These are phyloP conservation scores for Caenorhabditis macrosperma DNA, from an alignment of 2,888 invertebrate species.

Conservation along the genomic window DNA sequence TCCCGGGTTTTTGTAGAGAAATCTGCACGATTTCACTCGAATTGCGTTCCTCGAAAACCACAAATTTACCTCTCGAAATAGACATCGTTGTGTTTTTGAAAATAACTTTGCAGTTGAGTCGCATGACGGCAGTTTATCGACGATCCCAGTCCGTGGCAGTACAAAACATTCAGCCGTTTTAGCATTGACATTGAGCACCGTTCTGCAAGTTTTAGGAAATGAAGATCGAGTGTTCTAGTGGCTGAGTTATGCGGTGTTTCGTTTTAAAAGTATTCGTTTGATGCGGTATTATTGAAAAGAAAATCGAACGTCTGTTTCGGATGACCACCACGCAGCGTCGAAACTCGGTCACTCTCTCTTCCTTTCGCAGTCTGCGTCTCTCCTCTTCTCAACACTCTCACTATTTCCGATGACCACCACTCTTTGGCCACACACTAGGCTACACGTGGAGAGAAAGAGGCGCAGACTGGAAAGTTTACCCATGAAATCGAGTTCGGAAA, in stretches of 20 bases:
- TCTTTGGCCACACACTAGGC: conserved; percentile 9
- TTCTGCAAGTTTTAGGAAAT: background rate
- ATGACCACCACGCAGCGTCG: background rate
- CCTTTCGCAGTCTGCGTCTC: conserved; percentile 18
- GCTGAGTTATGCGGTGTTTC: no score
- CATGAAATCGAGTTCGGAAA: background rate
- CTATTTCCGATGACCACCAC: background rate
- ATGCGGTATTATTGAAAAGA: no score
- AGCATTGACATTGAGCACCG: conserved; percentile 29
- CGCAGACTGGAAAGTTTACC: background rate
- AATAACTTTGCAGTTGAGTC: conserved; percentile 45
- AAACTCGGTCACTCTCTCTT: conserved; percentile 15
- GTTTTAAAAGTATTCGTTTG: no score
- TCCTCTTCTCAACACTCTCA: background rate
- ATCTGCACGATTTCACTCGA: no score
- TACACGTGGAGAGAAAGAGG: background rate
- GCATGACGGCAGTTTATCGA: conserved; percentile 65
- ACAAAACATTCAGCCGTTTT: conserved; percentile 55
- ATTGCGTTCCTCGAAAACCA: background rate
- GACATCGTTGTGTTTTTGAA: conserved; percentile 47
- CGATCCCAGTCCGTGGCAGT: conserved; percentile 66
- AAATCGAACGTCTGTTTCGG: background rate
- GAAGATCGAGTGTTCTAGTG: no score
- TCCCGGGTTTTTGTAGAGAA: conserved; percentile 64
- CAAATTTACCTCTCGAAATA: conserved; percentile 56